Evolutionary conservation across 37 sponge, comb jelly and placozoan genomes (phyloP), one percentile per base, ranked within the genome.

Genomic region (Tethya wilhelma): DNA sequence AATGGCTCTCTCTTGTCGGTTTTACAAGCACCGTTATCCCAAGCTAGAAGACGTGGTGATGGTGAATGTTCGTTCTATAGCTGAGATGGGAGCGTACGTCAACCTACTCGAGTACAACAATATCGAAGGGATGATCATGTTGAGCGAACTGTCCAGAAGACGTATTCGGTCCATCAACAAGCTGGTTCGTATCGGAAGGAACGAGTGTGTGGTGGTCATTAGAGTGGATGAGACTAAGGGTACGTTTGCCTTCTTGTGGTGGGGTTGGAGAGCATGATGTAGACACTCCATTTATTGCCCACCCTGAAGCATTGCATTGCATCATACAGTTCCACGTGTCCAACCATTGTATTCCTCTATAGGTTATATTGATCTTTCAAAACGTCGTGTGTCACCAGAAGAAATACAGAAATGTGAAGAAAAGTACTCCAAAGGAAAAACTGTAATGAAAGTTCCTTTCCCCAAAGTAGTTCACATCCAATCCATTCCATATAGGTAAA

Each of bases 311-410:
- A 49, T 49, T 19, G 55, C 55, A 17, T 49, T 49, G 55, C 55
- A 19, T 49, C 14, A 19, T 19, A 49, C 17, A 49, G 17, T 49
- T 49, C 17, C 17, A 19, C 9, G 9, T 9, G 55, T 9, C 14
- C 14, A 19, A 17, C 17, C 14, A n/a, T 60, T n/a, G 12, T 22
- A 42, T 36, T 72, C 4, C 2, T 44, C 1, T 6, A 29, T 68
- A 94, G 95, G 99, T 7, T 98, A 98, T 57, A 96, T 98, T 73
- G 99, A 98, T 67, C 82, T 98, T 40, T 98, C 99, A 71, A 98
- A 98, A 78, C 69, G 96, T 17, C 59, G 99, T 43, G 99, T 98
- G 38, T 96, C 94, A 20, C 89, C 94, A 23, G 96, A 98, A 71
- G 99, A 98, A 44, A 90, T 96, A 37, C 86, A 90, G 69, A 90